These are phyloP conservation scores for Bufo gargarizans DNA, from an alignment of 2,113 vertebrate species.

Conservation along the genomic window DNA sequence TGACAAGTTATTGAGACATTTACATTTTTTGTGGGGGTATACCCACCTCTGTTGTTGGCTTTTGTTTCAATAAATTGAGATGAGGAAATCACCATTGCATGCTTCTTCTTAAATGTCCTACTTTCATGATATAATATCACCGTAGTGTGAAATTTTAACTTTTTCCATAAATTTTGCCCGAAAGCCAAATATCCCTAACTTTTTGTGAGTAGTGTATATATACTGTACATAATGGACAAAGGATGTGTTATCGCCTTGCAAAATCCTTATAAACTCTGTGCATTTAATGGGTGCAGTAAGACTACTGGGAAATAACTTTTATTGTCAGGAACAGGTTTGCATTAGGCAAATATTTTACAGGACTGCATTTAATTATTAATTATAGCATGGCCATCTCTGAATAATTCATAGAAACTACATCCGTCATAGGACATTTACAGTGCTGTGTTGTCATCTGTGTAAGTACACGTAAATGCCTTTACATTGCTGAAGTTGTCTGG, in stretches of 20 bases:
- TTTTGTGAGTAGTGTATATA: no score
- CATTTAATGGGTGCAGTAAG: neutral
- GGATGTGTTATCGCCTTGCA: neutral
- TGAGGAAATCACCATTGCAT: no score
- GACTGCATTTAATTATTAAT: conserved; percentile 23
- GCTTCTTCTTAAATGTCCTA: no score
- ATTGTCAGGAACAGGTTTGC: neutral
- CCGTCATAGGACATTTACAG: conserved; percentile 1
- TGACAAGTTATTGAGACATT: no score
- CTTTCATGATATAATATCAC: no score
- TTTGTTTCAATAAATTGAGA: no score
- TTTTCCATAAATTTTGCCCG: no score
- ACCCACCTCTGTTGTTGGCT: no score
- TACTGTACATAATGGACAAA: neutral
- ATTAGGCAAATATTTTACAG: neutral
- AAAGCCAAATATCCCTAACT: no score
- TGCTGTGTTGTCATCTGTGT: conserved; percentile 1
- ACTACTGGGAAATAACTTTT: neutral
- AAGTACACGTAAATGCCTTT: neutral
- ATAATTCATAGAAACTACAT: conserved; percentile 4
- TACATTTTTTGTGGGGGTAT: no score
- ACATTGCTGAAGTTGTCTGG: neutral
- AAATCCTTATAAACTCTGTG: neutral
- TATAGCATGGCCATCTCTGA: neutral
- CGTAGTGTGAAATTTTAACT: no score